A percentile compares a stretch with the other conserved stretches of the same genome.
Evolutionary conservation across 2,888 invertebrate genomes (phyloP).

Genomic region (Mechanitis mazaeus): DNA sequence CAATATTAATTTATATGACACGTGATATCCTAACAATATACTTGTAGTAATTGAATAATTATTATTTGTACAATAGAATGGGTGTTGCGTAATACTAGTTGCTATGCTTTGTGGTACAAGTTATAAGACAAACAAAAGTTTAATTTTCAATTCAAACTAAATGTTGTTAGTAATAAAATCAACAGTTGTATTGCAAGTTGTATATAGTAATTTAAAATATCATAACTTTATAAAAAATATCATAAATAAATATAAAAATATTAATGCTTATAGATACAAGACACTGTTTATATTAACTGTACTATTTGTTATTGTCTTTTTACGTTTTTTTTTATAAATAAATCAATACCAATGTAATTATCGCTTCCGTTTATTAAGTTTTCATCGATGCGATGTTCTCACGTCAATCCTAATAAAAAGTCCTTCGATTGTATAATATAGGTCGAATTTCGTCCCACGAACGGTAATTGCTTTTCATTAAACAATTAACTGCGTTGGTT

Average conservation of each 20-base stretch:
- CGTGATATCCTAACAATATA: slow-evolving; percentile 41
- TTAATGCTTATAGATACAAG: too few relatives aligned
- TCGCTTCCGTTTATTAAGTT: slow-evolving; percentile 30
- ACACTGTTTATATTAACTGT: too few relatives aligned
- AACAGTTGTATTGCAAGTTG: too few relatives aligned
- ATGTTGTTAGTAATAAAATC: too few relatives aligned
- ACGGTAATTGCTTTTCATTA: slow-evolving; percentile 65
- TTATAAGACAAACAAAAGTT: background rate
- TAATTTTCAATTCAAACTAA: too few relatives aligned
- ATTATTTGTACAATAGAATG: slow-evolving; percentile 39
- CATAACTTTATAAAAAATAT: too few relatives aligned
- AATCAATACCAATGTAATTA: slow-evolving; percentile 17
- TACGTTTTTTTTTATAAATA: background rate
- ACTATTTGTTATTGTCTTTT: too few relatives aligned
- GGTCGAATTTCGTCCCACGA: slow-evolving; percentile 44
- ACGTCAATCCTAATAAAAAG: slow-evolving; percentile 70
- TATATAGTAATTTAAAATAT: too few relatives aligned
- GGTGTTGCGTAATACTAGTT: slow-evolving; percentile 26
- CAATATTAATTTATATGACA: slow-evolving; percentile 54
- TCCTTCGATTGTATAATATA: slow-evolving; percentile 55
- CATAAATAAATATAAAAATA: too few relatives aligned
- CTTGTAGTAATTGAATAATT: slow-evolving; percentile 51
- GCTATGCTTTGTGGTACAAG: slow-evolving; percentile 7
- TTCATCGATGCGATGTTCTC: slow-evolving; percentile 38
- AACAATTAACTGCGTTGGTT: slow-evolving; percentile 52